A percentile compares a stretch with the other conserved stretches of the same genome.
phyloP scores from a whole-genome alignment of 2,113 vertebrate species.

The Strigops habroptila region DNA sequence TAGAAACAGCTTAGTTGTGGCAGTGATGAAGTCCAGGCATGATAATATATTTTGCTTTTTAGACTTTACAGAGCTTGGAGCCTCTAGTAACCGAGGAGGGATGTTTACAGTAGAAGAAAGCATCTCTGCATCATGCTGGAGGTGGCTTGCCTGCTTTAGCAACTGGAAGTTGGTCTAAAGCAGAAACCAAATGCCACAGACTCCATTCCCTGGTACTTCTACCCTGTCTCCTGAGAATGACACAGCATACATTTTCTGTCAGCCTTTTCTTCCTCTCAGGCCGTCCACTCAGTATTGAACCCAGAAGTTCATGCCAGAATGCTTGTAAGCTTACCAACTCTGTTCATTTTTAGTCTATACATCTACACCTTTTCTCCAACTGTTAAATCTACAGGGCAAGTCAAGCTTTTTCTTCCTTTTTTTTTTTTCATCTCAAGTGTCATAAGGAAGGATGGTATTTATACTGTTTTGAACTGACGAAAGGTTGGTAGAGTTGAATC shows the following conservation, averaged over 20 bases:
- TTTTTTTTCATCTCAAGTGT: neutral
- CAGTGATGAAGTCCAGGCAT: neutral
- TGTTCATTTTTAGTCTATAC: neutral
- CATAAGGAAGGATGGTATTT: neutral
- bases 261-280: neutral
- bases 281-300: neutral
- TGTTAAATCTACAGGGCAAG: neutral
- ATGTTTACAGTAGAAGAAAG: neutral
- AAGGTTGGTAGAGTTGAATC: conserved; percentile 8
- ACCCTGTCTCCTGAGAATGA: neutral
- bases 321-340: neutral
- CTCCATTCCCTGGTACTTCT: neutral
- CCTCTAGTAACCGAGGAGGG: neutral
- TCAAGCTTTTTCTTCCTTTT: neutral
- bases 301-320: neutral
- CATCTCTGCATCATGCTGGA: neutral
- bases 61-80: neutral
- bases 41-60: neutral
- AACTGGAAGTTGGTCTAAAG: neutral
- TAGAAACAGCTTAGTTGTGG: neutral
- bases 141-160: neutral
- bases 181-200: neutral
- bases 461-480: neutral
- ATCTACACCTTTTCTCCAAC: neutral
- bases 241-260: neutral